Evolutionary conservation across 2,888 invertebrate species (phyloP), one percentile per base, ranked within the genome.

Genomic region (Eupithecia tripunctaria): DNA sequence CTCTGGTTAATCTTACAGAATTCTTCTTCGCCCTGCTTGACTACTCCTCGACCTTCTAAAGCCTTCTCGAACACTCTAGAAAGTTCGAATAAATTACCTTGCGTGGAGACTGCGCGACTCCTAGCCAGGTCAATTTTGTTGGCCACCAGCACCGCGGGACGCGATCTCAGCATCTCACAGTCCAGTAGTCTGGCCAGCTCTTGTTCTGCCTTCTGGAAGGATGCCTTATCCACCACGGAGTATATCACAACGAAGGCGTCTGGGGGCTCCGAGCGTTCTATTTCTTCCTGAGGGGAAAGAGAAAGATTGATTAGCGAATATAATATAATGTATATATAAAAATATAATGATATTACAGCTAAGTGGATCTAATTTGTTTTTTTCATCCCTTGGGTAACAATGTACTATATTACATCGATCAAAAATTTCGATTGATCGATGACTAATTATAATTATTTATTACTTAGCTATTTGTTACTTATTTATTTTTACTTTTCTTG

Each of bases 101-200:
- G 98, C 36, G 97, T 96, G 10, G 97, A 97, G 65, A 99, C 97
- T 36, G 97, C 97, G 86, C 98, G 96, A 87, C 98, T 97, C 81
- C 99, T 95, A 43, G 98, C 99, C 85, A 99, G 95, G 93, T 99
- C 99, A 79, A 98, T 97, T 95, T 99, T 99, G 92, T 99, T 99
- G 68, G 97, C 99, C 27, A 98, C 98, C 70, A 99, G 94, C 76
- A 99, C 97, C 60, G 97, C 97, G 0, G 98, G 97, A 80, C 97
- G 95, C 38, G 96, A 95, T 72, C 97, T 94, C 75, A 97, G 95
- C 88, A 97, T 95, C 87, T 97, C 98, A 85, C 96, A 96, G 89
- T 97, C 97, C 85, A 97, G 96, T 41, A 98, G 95, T 82, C 96
- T 95, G 65, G 96, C 96, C 73, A 98, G 87, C 81, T 97, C 97